These are phyloP conservation scores for Carabus problematicus DNA, from an alignment of 2,888 invertebrate genomes.

Conservation along the genomic window DNA sequence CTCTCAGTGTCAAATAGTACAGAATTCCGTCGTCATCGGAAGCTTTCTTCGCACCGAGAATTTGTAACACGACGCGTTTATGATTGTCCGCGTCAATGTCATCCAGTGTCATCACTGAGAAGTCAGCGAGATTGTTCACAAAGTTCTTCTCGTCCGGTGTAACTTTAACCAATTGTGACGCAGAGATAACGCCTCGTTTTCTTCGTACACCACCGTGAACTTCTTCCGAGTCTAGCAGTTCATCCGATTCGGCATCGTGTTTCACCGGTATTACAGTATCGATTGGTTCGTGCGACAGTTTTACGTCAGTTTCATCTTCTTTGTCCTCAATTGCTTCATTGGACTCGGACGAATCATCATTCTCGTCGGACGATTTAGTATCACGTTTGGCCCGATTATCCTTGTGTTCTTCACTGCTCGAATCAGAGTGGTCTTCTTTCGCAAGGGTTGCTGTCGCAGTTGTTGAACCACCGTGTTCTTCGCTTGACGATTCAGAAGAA, in stretches of 20 bases:
- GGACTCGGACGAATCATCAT: conserved; percentile 25
- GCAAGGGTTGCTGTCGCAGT: not conserved
- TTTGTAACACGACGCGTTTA: conserved; percentile 60
- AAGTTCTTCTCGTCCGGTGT: conserved; percentile 50
- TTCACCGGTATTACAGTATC: conserved; percentile 23
- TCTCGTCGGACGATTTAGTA: conserved; percentile 10
- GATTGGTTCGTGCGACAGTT: conserved; percentile 29
- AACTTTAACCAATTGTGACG: conserved; percentile 48
- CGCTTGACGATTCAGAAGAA: conserved; percentile 15
- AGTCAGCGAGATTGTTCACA: conserved; percentile 58
- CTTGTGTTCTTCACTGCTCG: conserved; percentile 12
- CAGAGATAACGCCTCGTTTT: conserved; percentile 46
- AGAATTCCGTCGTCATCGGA: conserved; percentile 54
- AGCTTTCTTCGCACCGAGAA: conserved; percentile 58
- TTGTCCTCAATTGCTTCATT: conserved; percentile 36
- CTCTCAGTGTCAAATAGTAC: conserved; percentile 58
- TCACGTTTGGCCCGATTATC: conserved; percentile 5
- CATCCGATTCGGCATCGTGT: conserved; percentile 32
- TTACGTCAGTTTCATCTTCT: conserved; percentile 22
- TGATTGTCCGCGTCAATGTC: conserved; percentile 61
- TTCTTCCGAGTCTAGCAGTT: conserved; percentile 33
- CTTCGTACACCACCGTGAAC: conserved; percentile 30
- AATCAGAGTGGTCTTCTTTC: not conserved
- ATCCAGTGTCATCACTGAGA: conserved; percentile 61
- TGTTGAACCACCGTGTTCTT: conserved; percentile 5